Base-by-base conservation (phyloP, 1,140 invertebrate species). In the Hyphantria cunea region DNA sequence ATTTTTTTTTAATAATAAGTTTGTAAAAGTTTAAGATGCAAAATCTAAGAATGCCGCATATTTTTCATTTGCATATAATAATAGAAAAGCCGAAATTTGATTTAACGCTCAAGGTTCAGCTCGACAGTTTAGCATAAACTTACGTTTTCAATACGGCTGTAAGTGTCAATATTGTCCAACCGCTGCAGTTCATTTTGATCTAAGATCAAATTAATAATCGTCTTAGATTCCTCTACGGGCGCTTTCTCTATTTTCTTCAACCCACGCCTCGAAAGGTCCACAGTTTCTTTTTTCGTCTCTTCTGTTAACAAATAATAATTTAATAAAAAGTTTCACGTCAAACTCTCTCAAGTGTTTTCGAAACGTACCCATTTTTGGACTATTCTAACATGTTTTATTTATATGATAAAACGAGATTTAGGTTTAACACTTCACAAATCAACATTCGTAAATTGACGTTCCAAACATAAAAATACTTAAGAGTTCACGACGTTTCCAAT, bases 161-260 rank as follows among this genome's bases (percentile, higher is more conserved):
- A 97, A 48, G 94, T 94, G 75, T 97, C 96, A 65, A 98, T 93
- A 90, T 96, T 96, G 84, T 98, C 96, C 60, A 98, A 93, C 70
- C 96, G 94, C 72, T 96, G 95, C 51, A 98, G 89, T 73, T 95
- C 95, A 92, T 98, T 98, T 75, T 97, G 95, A 85, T 98, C 96
- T 31, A 96, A 91, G 66, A 97, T 95, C 49, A 98, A 91, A 64
- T 94, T 94, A 45, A 93, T 94, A 65, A 96, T 93, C 58, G 94
- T 92, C 70, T 93, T 92, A 17, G 93, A 86, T 80, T 95, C 94
- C 50, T 94, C 93, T 52, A 92, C 84, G 53, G 92, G 91, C 70
- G 93, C 93, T 85, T 95, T 95, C 84, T 93, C 93, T 75, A 96
- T 91, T 91, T 95, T 95, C 82, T 95, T 95, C 55, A 96, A 84